Evolutionary conservation across 2,888 invertebrate species (phyloP), one percentile per base, ranked within the genome.

Genomic region (Nyleta sp.): DNA sequence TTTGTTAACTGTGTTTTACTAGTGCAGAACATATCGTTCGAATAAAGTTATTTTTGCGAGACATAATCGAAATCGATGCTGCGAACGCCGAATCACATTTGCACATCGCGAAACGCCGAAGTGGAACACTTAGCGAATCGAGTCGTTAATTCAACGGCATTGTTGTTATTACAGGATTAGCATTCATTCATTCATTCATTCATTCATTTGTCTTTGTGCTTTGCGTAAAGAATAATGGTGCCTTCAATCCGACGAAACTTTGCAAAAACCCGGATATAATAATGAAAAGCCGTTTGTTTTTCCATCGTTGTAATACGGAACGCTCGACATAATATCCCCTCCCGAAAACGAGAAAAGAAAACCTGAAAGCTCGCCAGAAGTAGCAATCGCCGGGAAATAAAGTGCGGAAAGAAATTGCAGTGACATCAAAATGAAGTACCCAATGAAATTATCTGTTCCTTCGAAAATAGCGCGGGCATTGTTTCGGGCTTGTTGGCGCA

Each of bases 271-370:
- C 31, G 42, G 60, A 17, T 28, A 31, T 22, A 60, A 60, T 70
- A 64, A 70, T 70, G 75, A 70, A 70, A 64, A 52, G 62, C 57
- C 13, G 70, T 70, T 76, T 70, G 75, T 76, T 76, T 70, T 60
- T 24, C 55, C 35, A 68, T 75, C 68, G 65, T 67, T 74, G 60
- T 75, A 68, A 75, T 57, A 60, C 46, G 48, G 35, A 44, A 24
- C 53, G 46, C n/a, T 38, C 38, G 38, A 65, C 70, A 53, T 70
- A 75, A 65, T 53, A 71, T 75, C 62, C 24, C 31, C 38, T 20
- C n/a, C 46, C 38, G 10, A 71, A 70, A 57, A 65, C 33, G 15
- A 70, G 64, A n/a, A 64, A 62, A 62, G 35, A 62, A 60, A 70
- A 57, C 22, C 64, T 70, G 57, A 76, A 76, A 70, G 64, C 65